Evolutionary conservation across 2,797 vertebrate species (phyloP), one percentile per base, ranked within the genome.

Genomic region (Acipenser transmontanus): DNA sequence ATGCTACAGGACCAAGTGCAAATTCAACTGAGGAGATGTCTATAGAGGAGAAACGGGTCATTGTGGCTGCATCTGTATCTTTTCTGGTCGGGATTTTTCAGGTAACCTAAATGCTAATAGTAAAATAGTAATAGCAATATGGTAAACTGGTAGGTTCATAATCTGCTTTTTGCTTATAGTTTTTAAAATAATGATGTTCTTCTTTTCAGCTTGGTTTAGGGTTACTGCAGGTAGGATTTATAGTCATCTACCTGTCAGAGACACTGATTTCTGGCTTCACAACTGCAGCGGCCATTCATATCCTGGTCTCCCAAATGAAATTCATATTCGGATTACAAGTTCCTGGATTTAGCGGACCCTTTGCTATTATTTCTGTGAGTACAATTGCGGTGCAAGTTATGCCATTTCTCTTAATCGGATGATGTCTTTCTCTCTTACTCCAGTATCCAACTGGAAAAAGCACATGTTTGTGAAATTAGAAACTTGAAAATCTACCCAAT

Each of bases 221-320:
- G 1, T 0, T 91, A 1, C 68, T 98, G 5, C 93, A 87, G 76
- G 73, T 97, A 50, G 97, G 96, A 63, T 99, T 99, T 17, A 88
- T 98, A 0, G 95, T 93, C 65, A 91, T 92, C 76, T 99, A 98
- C 82, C 83, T 99, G 48, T 98, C 96, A 0, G 94, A 98, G 67
- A 91, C 95, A 0, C 82, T 99, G 71, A 89, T 99, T 71, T 98
- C 96, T 0, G 95, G 93, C 69, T 98, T 97, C 81, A 98, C 96
- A 6, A 97, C 95, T 0, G 96, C 94, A 1, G 95, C 96, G 0
- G 96, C 97, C 1, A 4, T 98, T 70, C 94, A 97, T 8, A 96
- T 98, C 77, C 65, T 99, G 73, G 85, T 98, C 69, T 98, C 96
- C 17, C 97, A 99, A 73, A 85, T 99, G 64, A 99, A 99, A 84